Percentiles rank a stretch among this genome's conserved stretches.
phyloP scores from a whole-genome alignment of 2,797 vertebrate genomes.

The Steatocranus sp. region DNA sequence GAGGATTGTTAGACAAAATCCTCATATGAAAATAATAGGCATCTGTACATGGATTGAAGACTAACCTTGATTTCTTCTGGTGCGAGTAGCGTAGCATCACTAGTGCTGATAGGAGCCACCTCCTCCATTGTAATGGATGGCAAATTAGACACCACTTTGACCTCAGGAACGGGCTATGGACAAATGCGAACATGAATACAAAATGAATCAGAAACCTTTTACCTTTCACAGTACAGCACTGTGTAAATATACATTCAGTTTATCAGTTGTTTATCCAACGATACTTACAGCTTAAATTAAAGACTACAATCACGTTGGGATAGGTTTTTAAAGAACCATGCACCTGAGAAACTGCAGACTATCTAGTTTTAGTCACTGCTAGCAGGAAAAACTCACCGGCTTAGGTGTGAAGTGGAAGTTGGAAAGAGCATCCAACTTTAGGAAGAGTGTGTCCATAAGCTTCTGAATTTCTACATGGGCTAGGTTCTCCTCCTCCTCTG shows the following conservation, averaged over 20 bases:
- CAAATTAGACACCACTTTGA: constrained; percentile 93
- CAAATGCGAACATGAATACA: neutral
- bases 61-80: constrained; percentile 96
- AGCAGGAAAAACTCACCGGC: constrained; percentile 77
- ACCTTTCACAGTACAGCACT: neutral
- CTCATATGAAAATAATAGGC: neutral
- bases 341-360: neutral
- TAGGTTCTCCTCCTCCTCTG: constrained; percentile 86
- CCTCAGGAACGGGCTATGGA: constrained; percentile 85
- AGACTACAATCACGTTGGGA: neutral
- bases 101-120: constrained; percentile 89
- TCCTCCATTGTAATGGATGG: constrained; percentile 93
- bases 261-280: neutral
- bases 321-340: neutral
- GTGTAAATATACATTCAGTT: neutral
- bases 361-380: neutral
- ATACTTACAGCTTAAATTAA: neutral
- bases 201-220: neutral
- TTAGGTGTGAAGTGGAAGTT: constrained; percentile 97
- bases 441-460: constrained; percentile 90
- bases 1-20: constrained; percentile 10
- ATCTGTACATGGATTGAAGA: neutral
- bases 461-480: constrained; percentile 93
- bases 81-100: constrained; percentile 87
- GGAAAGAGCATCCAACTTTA: constrained; percentile 93